Base-by-base conservation (phyloP, 2,888 invertebrate genomes). In the Masnerella sp. region DNA sequence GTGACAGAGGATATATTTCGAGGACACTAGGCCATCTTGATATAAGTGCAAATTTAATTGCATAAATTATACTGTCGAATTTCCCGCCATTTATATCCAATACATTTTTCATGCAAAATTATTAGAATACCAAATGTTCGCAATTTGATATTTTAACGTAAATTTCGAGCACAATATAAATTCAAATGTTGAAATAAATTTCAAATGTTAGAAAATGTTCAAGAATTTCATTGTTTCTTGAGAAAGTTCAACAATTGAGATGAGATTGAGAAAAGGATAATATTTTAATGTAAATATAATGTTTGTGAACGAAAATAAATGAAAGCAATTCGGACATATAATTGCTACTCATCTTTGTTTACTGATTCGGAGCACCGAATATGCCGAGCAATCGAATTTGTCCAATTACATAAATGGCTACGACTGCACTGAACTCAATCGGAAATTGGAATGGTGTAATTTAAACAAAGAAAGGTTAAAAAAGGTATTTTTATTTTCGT, bases 11-110 rank as follows among this genome's bases (percentile, higher is more conserved):
- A 74, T 67, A 72, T 75, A 49, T 71, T 70, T 78, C 75, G 75
- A 80, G 78, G 54, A 76, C 65, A 67, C 74, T 71, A 45, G 49
- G 65, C 28, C 69, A 56, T 71, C 65, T 75, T 72, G 56, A 61
- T 61, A 69, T 43, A 59, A 68, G 75, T 64, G 75, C 68, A 58
- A 75, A 68, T 75, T 71, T 75, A 75, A 75, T 75, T 69, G 72
- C 72, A 75, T 72, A 64, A 71, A 68, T 75, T 71, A 25, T 56
- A 25, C 36, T 56, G 56, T 15, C 18, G 20, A 42, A 25, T 8
- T 15, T 17, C 0, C 38, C 1, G 18, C 51, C 5, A 54, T 38
- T 38, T 45, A 7, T 15, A 5, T 17, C 38, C n/a, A n/a, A n/a
- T n/a, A n/a, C n/a, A n/a, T n/a, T n/a, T n/a, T n/a, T n/a, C n/a